Percentiles rank a stretch among this genome's conserved stretches.
Evolutionary conservation across 2,888 invertebrate species (phyloP).

Genomic region (Phlogophora meticulosa): DNA sequence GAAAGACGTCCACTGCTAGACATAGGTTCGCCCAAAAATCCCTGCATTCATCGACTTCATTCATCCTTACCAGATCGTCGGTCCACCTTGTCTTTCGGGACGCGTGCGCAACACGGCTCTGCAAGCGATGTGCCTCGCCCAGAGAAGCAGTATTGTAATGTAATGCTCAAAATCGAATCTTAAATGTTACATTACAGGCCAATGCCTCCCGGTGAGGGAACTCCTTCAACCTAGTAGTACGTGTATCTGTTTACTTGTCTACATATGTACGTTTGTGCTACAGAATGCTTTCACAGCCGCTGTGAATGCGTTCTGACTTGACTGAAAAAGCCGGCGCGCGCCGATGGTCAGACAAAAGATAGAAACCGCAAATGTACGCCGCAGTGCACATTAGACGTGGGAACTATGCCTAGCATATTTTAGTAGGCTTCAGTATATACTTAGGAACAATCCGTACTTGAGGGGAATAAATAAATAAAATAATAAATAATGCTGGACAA

Average conservation of each 20-base stretch:
- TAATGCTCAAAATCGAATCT: no score
- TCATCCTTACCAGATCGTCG: no score
- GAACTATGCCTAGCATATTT: not conserved
- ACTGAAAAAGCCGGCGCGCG: not conserved
- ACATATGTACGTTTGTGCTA: not conserved
- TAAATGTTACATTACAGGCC: no score
- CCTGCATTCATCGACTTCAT: no score
- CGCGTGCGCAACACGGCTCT: no score
- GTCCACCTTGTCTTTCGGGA: no score
- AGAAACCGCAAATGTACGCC: conserved; percentile 10
- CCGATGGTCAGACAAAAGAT: conserved; percentile 33
- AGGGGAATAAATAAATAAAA: not conserved
- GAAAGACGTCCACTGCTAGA: no score
- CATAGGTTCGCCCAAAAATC: no score
- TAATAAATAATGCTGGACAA: no score
- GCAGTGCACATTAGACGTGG: conserved; percentile 1
- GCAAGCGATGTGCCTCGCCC: no score
- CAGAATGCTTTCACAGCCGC: conserved; percentile 9
- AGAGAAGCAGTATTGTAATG: no score
- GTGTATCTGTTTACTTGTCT: not conserved
- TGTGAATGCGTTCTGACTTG: not conserved
- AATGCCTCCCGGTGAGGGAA: no score
- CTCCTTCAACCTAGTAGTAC: not conserved
- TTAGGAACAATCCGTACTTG: not conserved
- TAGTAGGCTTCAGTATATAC: not conserved